Base-by-base conservation (phyloP, 2,797 vertebrate species). In the Tokudaia tokunoshimensis region DNA sequence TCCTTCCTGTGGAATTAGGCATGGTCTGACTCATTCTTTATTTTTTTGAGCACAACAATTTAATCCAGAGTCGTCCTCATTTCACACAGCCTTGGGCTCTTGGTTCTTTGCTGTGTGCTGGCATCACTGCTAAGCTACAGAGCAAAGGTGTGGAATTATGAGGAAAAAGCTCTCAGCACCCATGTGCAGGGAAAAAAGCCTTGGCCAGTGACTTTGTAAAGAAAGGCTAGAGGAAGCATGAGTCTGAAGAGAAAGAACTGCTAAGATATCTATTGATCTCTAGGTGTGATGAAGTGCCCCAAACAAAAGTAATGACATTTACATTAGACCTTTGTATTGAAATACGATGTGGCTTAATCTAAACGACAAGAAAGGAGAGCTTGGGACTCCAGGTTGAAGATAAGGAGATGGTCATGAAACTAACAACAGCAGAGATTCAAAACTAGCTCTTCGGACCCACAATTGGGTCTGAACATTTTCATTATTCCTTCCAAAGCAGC, bases 1-100 rank as follows among this genome's bases (percentile, higher is more conserved):
- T 97, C 79, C 88, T 98, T 97, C 96, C 96, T 97, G 97, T 97
- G 94, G 84, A 97, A 97, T 98, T 97, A 97, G 97, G 89, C 97
- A 98, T 55, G 96, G 94, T 97, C 94, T 98, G 97, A 97, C 95
- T 98, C 97, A 97, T 87, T 95, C 89, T 95, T 95, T 97, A 94
- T 91, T 97, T 97, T 97, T 97, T 89, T 95, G 86, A 97, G 90
- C 95, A 95, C 93, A 96, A 96, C 96, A 96, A 41, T 98, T 96
- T 92, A 97, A 82, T 97, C 82, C 95, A 92, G 92, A 95, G 80
- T 84, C 91, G 85, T 84, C 95, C 65, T 95, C 89, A 95, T 94
- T 96, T 91, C 75, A 96, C 92, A 93, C 15, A 81, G 92, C 94
- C 34, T 80, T 15, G 1, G 57, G 92, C 52, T 91, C 22, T 55